Evolutionary conservation across 2,888 invertebrate genomes (phyloP).

Genomic region (Bellardia pandia): DNA sequence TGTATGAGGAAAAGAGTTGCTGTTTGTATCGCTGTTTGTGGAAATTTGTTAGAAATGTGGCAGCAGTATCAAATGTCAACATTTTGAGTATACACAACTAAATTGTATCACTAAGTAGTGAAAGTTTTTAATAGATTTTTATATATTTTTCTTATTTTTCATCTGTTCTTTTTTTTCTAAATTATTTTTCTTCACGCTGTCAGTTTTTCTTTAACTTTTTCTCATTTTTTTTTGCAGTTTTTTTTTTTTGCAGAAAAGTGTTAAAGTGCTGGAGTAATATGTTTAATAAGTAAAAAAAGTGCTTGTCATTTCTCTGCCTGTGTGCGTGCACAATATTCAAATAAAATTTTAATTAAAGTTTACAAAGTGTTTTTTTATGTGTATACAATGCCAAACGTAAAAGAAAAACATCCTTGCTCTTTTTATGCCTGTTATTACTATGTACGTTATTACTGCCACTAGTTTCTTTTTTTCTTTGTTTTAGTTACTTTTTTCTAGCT

Average conservation of each 20-base stretch:
- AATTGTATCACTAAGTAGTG: slow-evolving; percentile 40
- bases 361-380: slow-evolving; percentile 64
- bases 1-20: neutral
- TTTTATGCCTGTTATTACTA: slow-evolving; percentile 42
- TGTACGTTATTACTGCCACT: slow-evolving; percentile 9
- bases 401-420: slow-evolving; percentile 21
- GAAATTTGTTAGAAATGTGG: slow-evolving; percentile 24
- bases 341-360: slow-evolving; percentile 73
- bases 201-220: slow-evolving; percentile 20
- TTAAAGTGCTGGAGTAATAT: slow-evolving; percentile 21
- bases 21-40: slow-evolving; percentile 11
- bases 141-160: neutral
- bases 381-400: slow-evolving; percentile 33
- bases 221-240: slow-evolving; percentile 19
- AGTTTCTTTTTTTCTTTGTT: slow-evolving; percentile 5
- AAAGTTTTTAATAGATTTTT: slow-evolving; percentile 61
- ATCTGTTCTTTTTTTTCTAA: neutral
- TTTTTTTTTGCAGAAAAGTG: neutral
- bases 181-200: slow-evolving; percentile 46
- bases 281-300: slow-evolving; percentile 6
- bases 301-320: slow-evolving; percentile 60
- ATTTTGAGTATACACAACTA: slow-evolving; percentile 11
- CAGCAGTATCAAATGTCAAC: slow-evolving; percentile 63
- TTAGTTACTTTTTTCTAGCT: slow-evolving; percentile 1
- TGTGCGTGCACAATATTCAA: slow-evolving; percentile 56